phyloP scores from a whole-genome alignment of 2,113 vertebrate genomes.

The Archilochus colubris region DNA sequence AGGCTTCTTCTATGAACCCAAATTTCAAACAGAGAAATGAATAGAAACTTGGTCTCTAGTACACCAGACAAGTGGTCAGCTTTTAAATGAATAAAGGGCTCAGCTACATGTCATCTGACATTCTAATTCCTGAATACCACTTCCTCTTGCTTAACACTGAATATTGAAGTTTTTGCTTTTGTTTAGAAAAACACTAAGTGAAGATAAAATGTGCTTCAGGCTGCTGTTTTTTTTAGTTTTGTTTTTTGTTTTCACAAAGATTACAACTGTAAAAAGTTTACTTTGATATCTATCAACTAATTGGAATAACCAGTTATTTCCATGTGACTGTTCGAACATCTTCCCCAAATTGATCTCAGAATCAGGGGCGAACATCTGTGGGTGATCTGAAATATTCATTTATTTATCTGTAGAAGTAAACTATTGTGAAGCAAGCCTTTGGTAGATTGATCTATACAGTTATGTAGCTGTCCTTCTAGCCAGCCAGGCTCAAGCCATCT shows the following conservation, averaged over 20 bases:
- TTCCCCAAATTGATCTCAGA: not conserved
- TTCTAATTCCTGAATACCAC: not conserved
- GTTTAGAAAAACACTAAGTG: not conserved
- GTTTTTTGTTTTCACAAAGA: not conserved
- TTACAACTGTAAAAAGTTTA: not conserved
- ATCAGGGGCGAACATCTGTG: rapidly evolving
- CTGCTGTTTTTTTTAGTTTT: not conserved
- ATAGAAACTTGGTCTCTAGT: not conserved
- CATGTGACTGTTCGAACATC: not conserved
- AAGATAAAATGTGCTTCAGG: not conserved
- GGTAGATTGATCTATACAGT: not conserved
- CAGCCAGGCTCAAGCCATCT: not conserved
- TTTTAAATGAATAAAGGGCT: not conserved
- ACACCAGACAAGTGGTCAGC: not conserved
- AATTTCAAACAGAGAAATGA: not conserved
- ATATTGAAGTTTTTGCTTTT: not conserved
- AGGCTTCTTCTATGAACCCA: not conserved
- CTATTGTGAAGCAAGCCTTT: not conserved
- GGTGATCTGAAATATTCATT: not conserved
- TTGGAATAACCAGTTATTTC: not conserved
- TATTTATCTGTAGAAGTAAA: not conserved
- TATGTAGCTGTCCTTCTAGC: not conserved
- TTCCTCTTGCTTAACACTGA: not conserved
- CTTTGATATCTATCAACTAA: not conserved
- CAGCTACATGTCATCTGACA: not conserved